phyloP scores from a whole-genome alignment of 2,888 invertebrate species.

The Entomobrya multifasciata region DNA sequence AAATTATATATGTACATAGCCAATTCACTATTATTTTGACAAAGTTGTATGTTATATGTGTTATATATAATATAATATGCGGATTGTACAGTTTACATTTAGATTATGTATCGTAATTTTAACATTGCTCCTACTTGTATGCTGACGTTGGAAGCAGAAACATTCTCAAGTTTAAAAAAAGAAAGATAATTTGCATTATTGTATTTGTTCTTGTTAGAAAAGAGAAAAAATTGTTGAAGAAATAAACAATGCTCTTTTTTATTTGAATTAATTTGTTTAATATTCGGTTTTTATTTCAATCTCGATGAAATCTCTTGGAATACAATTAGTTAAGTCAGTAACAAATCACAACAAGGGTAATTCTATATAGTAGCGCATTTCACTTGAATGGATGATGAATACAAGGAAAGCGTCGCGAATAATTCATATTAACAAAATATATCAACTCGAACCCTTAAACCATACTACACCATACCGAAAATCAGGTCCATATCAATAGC shows the following conservation, averaged over 20 bases:
- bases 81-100: conserved; percentile 30
- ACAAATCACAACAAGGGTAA: no score
- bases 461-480: no score
- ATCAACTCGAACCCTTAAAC: no score
- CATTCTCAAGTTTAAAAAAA: neutral
- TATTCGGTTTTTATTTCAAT: conserved; percentile 23
- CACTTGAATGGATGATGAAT: no score
- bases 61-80: conserved; percentile 1
- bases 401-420: neutral
- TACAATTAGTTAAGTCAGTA: no score
- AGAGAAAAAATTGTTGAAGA: neutral
- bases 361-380: neutral
- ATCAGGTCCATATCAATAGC: no score
- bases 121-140: neutral
- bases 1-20: no score
- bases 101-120: conserved; percentile 15
- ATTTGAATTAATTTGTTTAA: conserved; percentile 1
- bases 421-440: no score
- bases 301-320: conserved; percentile 30
- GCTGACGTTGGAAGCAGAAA: neutral
- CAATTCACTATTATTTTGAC: conserved; percentile 6
- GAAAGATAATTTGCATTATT: neutral
- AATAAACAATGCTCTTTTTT: conserved; percentile 35
- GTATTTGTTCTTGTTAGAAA: conserved; percentile 20
- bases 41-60: neutral